These are phyloP conservation scores for Grus americana DNA, from an alignment of 2,113 vertebrate species.

Conservation along the genomic window DNA sequence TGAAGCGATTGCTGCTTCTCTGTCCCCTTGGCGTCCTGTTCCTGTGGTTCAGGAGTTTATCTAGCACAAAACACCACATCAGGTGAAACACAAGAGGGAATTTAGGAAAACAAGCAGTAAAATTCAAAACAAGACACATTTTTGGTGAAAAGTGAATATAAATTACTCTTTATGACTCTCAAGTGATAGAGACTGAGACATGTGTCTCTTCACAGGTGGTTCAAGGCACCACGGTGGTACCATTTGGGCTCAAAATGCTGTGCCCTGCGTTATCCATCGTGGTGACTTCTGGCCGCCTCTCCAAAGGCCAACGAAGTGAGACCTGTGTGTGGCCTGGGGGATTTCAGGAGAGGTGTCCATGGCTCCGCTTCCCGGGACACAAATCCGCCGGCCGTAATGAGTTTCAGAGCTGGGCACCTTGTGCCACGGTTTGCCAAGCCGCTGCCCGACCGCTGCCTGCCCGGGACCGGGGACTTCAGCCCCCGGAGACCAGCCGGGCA, in stretches of 20 bases:
- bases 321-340: background rate
- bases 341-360: background rate
- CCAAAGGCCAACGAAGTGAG: background rate
- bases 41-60: background rate
- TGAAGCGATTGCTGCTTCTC: background rate
- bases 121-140: background rate
- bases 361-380: background rate
- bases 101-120: background rate
- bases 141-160: background rate
- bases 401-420: background rate
- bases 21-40: background rate
- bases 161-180: background rate
- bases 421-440: no score
- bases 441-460: no score
- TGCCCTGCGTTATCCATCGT: accelerated
- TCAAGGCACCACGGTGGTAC: background rate
- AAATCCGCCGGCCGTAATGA: no score
- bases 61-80: background rate
- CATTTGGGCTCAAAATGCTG: background rate
- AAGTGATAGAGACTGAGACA: background rate
- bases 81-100: background rate
- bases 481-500: background rate
- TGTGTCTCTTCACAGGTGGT: accelerated
- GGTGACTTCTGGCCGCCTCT: background rate
- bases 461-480: background rate